Evolutionary conservation across 2,888 invertebrate genomes (phyloP).

Genomic region (Sesia bembeciformis): DNA sequence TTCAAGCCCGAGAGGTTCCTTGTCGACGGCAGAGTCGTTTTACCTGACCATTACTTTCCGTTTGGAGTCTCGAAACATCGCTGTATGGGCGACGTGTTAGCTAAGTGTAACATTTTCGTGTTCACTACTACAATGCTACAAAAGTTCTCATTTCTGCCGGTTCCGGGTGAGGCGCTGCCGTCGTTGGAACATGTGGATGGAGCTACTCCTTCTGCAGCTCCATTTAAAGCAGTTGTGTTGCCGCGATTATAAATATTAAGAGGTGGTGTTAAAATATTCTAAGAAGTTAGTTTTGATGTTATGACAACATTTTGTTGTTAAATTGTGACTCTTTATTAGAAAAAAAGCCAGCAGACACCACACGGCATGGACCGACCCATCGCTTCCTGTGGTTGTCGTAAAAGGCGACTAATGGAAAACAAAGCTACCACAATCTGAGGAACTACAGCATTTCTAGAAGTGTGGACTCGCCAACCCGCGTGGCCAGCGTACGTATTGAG

Average conservation of each 20-base stretch:
- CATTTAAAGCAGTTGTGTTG: slow-evolving; percentile 79
- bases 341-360: no score
- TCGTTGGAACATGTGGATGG: slow-evolving; percentile 82
- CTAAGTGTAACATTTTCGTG: slow-evolving; percentile 85
- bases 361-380: no score
- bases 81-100: slow-evolving; percentile 85
- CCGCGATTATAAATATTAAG: slow-evolving; percentile 33
- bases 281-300: no score
- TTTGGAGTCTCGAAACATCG: slow-evolving; percentile 86
- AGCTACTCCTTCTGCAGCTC: slow-evolving; percentile 83
- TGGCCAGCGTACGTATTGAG: no score
- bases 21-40: slow-evolving; percentile 71
- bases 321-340: no score
- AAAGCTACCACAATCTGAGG: no score
- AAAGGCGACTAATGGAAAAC: no score
- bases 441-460: no score
- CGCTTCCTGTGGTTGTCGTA: no score
- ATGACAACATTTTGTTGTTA: no score
- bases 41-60: slow-evolving; percentile 83
- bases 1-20: slow-evolving; percentile 87
- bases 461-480: no score
- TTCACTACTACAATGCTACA: slow-evolving; percentile 84
- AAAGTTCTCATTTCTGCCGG: slow-evolving; percentile 78
- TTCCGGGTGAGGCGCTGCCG: slow-evolving; percentile 78
- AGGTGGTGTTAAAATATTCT: no score